Base-by-base conservation (phyloP, 2,888 invertebrate genomes). In the Nomada hirtipes region DNA sequence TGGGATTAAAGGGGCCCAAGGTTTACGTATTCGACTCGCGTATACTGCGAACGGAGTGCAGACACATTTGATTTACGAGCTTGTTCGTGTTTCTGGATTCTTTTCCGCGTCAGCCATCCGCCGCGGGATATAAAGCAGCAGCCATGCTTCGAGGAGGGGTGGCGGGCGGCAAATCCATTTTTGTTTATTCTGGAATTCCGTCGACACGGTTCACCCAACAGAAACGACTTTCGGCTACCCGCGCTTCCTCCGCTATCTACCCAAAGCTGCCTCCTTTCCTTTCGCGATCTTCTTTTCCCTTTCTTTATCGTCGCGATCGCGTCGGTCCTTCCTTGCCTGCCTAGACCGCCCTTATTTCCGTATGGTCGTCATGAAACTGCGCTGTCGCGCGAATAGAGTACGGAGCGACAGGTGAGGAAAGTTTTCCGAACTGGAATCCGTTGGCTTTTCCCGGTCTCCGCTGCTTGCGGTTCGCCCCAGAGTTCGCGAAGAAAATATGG, bases 51-150 rank as follows among this genome's bases (percentile, higher is more conserved):
- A 72, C 78, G 77, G 64, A 82, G 75, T 73, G 83, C 84, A 87
- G 87, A 88, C 87, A 86, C 87, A 80, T 88, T 88, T 88, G 88
- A 88, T 89, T 86, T 88, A 86, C 86, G 86, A 89, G 86, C 86
- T 86, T 79, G 84, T 84, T 76, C 88, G 81, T 81, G 85, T 85
- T 88, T 84, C 88, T 80, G 81, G 88, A 88, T 88, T 86, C 86
- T 87, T 86, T 80, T 86, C 72, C 85, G 74, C 84, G 88, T 87
- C 87, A 87, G 79, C 73, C 86, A 70, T 59, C 73, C 81, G 76
- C 71, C 63, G n/a, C 72, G 76, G 85, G 85, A 82, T 85, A 88
- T 86, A 88, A 88, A 88, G 83, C 84, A 76, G 71, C 67, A 47
- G 70, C 29, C 23, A 13, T 23, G 10, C 60, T 4, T 29, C 18